phyloP scores from a whole-genome alignment of 2,113 vertebrate genomes.

The Morone saxatilis region DNA sequence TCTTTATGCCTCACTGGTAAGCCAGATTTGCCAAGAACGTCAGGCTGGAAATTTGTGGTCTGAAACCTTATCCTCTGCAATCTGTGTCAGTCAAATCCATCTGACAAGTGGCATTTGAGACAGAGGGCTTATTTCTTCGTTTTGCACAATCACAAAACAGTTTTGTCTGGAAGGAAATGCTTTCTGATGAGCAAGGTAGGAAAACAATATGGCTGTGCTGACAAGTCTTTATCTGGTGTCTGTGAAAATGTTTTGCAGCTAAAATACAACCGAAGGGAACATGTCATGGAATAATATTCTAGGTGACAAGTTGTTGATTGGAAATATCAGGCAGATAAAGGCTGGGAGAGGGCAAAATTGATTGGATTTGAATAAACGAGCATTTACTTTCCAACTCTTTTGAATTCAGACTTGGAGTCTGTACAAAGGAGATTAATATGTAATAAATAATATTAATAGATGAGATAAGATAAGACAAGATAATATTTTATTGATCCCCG shows the following conservation, averaged over 20 bases:
- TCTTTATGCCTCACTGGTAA: slow-evolving; percentile 86
- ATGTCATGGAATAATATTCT: background rate
- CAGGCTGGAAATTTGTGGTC: slow-evolving; percentile 79
- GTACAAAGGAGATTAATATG: background rate
- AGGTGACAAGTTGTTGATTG: slow-evolving; percentile 42
- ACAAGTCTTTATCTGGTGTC: slow-evolving; percentile 65
- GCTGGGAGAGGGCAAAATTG: background rate
- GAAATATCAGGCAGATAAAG: slow-evolving; percentile 42
- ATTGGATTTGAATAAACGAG: background rate
- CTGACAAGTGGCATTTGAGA: slow-evolving; percentile 79
- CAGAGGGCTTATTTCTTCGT: slow-evolving; percentile 76
- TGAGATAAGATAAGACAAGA: background rate
- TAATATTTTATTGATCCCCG: background rate
- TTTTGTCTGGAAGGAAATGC: slow-evolving; percentile 60
- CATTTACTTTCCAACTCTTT: background rate
- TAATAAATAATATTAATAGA: background rate
- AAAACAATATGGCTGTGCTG: slow-evolving; percentile 62
- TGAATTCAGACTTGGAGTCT: background rate
- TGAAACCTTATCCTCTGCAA: slow-evolving; percentile 85
- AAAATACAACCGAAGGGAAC: slow-evolving; percentile 21
- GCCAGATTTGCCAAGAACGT: slow-evolving; percentile 84
- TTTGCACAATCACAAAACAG: slow-evolving; percentile 75
- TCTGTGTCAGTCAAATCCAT: slow-evolving; percentile 84
- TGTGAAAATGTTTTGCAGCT: slow-evolving; percentile 59
- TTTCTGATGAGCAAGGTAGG: slow-evolving; percentile 66